Base-by-base conservation (phyloP, 2,113 vertebrate species). In the Syngnathus typhle region DNA sequence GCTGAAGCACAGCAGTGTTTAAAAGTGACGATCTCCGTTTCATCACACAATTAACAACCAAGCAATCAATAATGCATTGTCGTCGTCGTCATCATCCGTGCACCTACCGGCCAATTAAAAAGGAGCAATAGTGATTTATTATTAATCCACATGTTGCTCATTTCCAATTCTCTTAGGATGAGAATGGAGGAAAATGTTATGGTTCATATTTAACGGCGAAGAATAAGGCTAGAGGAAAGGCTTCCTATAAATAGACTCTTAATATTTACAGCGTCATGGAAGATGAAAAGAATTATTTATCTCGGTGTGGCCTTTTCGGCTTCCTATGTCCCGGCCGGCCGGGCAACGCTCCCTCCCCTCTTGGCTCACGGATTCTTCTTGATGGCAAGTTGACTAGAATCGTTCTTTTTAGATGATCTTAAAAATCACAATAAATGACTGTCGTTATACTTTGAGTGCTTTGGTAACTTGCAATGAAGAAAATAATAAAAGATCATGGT, bases 241-340 rank as follows among this genome's bases (percentile, higher is more conserved):
- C 76, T 46, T 75, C 64, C 67, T 71, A 79, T 81, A 75, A 83
- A 79, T 67, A 68, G 55, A 69, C 27, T 12, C 6, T 5, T 66
- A 59, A 81, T 70, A 71, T 79, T 74, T 65, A 41, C 60, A 62
- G 83, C 82, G 10, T 4, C 1, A 0, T 36, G 58, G 76, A 81
- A 84, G 79, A 89, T 87, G 65, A 90, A 87, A 89, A 77, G 78
- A 87, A 88, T 89, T 67, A 82, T 89, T 87, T 61, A 87, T 86
- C 73, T 83, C 46, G 78, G 64, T 64, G 67, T 79, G 72, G 78
- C 78, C 79, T 82, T 72, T 75, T 55, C 78, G 43, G 69, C 80
- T 79, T 77, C 71, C 72, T 78, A 73, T 79, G 79, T 84, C 80
- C 80, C 67, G 49, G 27, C 27, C 27, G 27, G 27, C 27, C 27